These are phyloP conservation scores for Chydorus sphaericus DNA, from an alignment of 2,888 invertebrate genomes.

Conservation along the genomic window DNA sequence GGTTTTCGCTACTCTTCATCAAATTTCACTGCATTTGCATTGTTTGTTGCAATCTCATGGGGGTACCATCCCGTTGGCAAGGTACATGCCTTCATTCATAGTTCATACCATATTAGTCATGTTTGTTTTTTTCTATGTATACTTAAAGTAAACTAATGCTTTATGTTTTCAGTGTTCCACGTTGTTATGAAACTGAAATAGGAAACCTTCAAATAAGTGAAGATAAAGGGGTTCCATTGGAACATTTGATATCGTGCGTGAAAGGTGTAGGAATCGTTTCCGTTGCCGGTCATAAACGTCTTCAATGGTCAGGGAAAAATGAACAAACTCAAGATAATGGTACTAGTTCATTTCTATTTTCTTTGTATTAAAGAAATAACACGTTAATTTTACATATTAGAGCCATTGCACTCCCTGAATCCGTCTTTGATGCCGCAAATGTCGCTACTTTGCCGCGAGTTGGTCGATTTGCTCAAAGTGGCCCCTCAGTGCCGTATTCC, in stretches of 20 bases:
- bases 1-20: slow-evolving; percentile 40
- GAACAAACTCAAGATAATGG: neutral
- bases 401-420: slow-evolving; percentile 34
- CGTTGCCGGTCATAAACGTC: slow-evolving; percentile 38
- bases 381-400: neutral
- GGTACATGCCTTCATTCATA: slow-evolving; percentile 35
- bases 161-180: slow-evolving; percentile 46
- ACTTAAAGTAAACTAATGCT: neutral
- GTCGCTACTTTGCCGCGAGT: slow-evolving; percentile 68
- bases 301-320: slow-evolving; percentile 23
- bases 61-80: slow-evolving; percentile 60
- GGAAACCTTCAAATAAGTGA: slow-evolving; percentile 38
- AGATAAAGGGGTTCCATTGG: slow-evolving; percentile 65
- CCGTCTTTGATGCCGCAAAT: slow-evolving; percentile 47
- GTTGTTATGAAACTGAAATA: slow-evolving; percentile 64
- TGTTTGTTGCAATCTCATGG: slow-evolving; percentile 54
- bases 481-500: slow-evolving; percentile 67
- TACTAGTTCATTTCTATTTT: neutral
- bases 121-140: neutral
- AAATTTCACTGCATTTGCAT: slow-evolving; percentile 48
- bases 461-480: slow-evolving; percentile 67
- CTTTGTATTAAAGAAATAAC: too few relatives aligned
- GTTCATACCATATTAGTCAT: neutral
- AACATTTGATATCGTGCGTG: slow-evolving; percentile 75
- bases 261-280: slow-evolving; percentile 47